Percentiles rank a stretch among this genome's conserved stretches.
These are phyloP conservation scores for Sminthurides aquaticus DNA, from an alignment of 2,888 invertebrate genomes.

Conservation along the genomic window DNA sequence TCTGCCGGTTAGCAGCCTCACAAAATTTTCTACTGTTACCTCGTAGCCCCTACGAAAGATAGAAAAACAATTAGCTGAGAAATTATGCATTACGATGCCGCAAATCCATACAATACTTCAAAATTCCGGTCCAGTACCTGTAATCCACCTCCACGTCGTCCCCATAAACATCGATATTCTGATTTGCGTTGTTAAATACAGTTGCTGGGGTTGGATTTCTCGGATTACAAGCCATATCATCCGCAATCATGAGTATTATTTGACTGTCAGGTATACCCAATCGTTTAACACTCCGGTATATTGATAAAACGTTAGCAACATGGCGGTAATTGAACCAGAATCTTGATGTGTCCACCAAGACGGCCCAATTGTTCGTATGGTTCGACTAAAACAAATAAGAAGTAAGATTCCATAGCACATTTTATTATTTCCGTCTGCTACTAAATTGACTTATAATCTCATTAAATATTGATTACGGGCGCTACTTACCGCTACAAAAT, in stretches of 20 bases:
- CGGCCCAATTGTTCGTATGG: conserved; percentile 99
- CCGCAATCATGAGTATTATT: conserved; percentile 98
- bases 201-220: conserved; percentile 95
- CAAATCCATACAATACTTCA: no score
- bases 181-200: conserved; percentile 95
- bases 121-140: conserved; percentile 67
- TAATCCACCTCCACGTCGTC: conserved; percentile 99
- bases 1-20: conserved; percentile 86
- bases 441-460: no score
- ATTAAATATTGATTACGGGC: no score
- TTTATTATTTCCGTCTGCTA: no score
- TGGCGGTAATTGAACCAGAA: conserved; percentile 99
- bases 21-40: conserved; percentile 98
- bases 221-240: conserved; percentile 99
- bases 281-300: conserved; percentile 94
- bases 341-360: conserved; percentile 93
- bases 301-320: conserved; percentile 96
- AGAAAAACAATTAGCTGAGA: background rate
- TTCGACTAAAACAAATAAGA: conserved; percentile 50
- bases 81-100: no score
- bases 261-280: conserved; percentile 81
- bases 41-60: conserved; percentile 47
- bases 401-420: background rate
- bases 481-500: background rate
- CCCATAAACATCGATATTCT: conserved; percentile 97